phyloP scores from a whole-genome alignment of 2,888 invertebrate genomes.

The Timandra comae region DNA sequence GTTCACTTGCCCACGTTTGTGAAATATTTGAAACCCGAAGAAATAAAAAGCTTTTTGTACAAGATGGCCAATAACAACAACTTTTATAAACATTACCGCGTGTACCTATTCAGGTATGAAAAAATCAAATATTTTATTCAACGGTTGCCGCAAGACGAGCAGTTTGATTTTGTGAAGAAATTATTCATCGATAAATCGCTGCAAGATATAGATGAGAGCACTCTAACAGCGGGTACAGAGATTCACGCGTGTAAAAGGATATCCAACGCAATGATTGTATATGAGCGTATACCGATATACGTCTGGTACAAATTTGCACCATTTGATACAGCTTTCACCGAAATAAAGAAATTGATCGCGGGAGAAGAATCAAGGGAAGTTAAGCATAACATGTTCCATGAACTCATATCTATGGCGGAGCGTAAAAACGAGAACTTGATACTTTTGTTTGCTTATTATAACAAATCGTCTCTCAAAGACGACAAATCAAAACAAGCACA shows the following conservation, averaged over 20 bases:
- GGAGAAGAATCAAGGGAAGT: constrained; percentile 24
- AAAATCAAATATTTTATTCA: constrained; percentile 34
- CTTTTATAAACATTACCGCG: constrained; percentile 5
- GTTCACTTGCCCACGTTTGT: constrained; percentile 46
- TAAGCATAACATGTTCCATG: constrained; percentile 30
- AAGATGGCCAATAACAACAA: constrained; percentile 22
- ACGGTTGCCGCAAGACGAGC: constrained; percentile 37
- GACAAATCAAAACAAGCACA: constrained; percentile 24
- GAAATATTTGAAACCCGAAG: constrained; percentile 37
- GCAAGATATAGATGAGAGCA: constrained; percentile 17
- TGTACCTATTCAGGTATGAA: constrained; percentile 28
- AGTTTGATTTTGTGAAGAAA: constrained; percentile 43
- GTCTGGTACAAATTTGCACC: constrained; percentile 48
- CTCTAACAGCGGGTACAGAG: constrained; percentile 21
- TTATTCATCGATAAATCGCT: constrained; percentile 38
- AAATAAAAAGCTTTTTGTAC: constrained; percentile 39
- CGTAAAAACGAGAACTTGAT: constrained; percentile 31
- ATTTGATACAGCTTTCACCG: constrained; percentile 42
- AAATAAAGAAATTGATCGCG: constrained; percentile 33
- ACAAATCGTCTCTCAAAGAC: constrained; percentile 39
- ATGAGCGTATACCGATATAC: constrained; percentile 21
- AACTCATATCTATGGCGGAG: constrained; percentile 35
- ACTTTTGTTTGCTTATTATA: constrained; percentile 36
- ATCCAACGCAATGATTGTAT: constrained; percentile 6
- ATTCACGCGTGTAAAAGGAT: constrained; percentile 24